A percentile compares a stretch with the other conserved stretches of the same genome.
Evolutionary conservation across 2,888 invertebrate genomes (phyloP).

Genomic region (Harpalus rufipes): DNA sequence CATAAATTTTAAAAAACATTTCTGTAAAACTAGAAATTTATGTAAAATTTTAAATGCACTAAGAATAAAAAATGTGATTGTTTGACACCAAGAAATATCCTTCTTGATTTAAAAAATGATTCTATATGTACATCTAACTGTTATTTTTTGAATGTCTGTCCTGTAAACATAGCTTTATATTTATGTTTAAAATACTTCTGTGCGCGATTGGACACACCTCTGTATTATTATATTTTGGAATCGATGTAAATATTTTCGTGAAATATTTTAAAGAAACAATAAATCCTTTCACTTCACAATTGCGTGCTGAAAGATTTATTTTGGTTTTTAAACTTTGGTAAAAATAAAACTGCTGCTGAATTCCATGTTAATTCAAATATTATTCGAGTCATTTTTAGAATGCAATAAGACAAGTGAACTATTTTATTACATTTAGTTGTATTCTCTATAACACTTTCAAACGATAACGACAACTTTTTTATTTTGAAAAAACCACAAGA

Average conservation of each 20-base stretch:
- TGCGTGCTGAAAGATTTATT: neutral
- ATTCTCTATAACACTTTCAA: neutral
- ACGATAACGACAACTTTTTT: neutral
- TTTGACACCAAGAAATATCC: too few relatives aligned
- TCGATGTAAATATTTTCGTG: constrained; percentile 25
- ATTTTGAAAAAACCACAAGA: neutral
- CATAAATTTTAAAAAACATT: too few relatives aligned
- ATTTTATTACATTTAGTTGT: neutral
- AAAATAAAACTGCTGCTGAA: neutral
- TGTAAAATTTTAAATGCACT: too few relatives aligned
- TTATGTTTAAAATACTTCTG: neutral
- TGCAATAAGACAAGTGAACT: neutral
- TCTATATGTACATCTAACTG: too few relatives aligned
- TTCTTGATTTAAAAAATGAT: too few relatives aligned
- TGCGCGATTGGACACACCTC: neutral
- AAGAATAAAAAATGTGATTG: too few relatives aligned
- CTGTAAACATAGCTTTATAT: constrained; percentile 3
- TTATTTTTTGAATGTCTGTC: too few relatives aligned
- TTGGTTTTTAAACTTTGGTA: constrained; percentile 15
- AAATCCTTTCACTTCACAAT: constrained; percentile 1
- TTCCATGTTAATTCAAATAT: constrained; percentile 1
- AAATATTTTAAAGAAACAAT: constrained; percentile 23
- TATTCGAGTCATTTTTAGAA: neutral
- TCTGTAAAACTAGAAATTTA: too few relatives aligned
- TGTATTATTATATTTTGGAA: constrained; percentile 11